Percentiles rank a stretch among this genome's conserved stretches.
These are phyloP conservation scores for Piliocolobus tephrosceles DNA, from an alignment of 2,113 vertebrate species.

Conservation along the genomic window DNA sequence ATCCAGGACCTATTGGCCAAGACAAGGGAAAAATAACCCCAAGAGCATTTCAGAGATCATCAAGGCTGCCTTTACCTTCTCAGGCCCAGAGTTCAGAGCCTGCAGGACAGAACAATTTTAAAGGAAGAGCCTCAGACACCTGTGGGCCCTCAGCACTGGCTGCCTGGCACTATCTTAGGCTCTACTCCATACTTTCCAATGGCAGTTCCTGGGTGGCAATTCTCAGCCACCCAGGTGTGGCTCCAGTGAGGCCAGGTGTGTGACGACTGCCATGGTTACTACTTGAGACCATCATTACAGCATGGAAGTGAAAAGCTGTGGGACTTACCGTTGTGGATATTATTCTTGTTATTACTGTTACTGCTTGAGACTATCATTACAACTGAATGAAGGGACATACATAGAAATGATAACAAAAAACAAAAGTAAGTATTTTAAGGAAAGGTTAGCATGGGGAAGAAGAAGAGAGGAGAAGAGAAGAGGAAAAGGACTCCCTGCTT, in stretches of 20 bases:
- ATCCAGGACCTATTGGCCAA: neutral
- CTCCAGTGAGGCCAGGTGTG: neutral
- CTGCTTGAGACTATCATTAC: too few species aligned
- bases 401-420: too few species aligned
- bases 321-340: too few species aligned
- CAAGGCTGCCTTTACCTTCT: neutral
- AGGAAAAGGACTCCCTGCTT: too few species aligned
- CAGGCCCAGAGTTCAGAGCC: neutral
- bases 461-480: too few species aligned
- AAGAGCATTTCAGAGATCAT: neutral
- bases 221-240: neutral
- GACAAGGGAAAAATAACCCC: neutral
- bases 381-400: too few species aligned
- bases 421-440: too few species aligned
- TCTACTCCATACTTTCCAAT: neutral
- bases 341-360: too few species aligned
- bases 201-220: neutral
- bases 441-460: too few species aligned
- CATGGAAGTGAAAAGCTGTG: too few species aligned
- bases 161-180: neutral
- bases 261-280: too few species aligned
- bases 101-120: neutral
- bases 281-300: too few species aligned
- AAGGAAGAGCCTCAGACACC: neutral
- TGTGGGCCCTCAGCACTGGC: neutral